Percentiles rank a stretch among this genome's conserved stretches.
Conservation (phyloP, 2,888 invertebrate genomes). For the Norana najaformis region DNA sequence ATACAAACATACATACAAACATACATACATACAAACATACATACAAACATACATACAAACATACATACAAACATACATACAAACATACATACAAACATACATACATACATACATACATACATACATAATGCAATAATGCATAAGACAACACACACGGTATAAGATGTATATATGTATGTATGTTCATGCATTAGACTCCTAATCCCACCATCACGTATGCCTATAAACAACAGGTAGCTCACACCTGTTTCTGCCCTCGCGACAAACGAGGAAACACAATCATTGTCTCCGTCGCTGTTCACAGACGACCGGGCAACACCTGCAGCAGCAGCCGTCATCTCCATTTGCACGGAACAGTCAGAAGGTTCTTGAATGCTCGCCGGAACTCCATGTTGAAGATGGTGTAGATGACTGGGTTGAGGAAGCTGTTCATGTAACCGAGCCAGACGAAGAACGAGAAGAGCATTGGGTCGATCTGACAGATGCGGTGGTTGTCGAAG, state of each 20-base stretch:
- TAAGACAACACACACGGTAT: no score
- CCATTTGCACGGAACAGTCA: slow-evolving; percentile 57
- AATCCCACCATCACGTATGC: no score
- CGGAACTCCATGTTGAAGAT: slow-evolving; percentile 77
- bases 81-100: no score
- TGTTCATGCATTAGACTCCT: no score
- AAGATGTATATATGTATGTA: no score
- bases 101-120: no score
- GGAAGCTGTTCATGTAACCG: slow-evolving; percentile 86
- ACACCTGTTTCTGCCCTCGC: no score
- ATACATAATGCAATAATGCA: no score
- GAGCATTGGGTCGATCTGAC: slow-evolving; percentile 53
- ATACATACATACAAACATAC: background rate
- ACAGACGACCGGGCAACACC: background rate
- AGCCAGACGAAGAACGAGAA: slow-evolving; percentile 82
- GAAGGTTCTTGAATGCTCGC: slow-evolving; percentile 93
- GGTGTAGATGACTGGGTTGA: slow-evolving; percentile 74
- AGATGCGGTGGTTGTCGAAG: slow-evolving; percentile 73
- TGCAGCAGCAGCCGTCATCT: background rate
- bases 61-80: no score
- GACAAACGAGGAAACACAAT: background rate
- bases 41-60: background rate
- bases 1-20: slow-evolving; percentile 8
- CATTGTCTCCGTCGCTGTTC: background rate
- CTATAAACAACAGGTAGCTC: no score